These are phyloP conservation scores for Ophion ventricosus DNA, from an alignment of 2,888 invertebrate species.

Conservation along the genomic window DNA sequence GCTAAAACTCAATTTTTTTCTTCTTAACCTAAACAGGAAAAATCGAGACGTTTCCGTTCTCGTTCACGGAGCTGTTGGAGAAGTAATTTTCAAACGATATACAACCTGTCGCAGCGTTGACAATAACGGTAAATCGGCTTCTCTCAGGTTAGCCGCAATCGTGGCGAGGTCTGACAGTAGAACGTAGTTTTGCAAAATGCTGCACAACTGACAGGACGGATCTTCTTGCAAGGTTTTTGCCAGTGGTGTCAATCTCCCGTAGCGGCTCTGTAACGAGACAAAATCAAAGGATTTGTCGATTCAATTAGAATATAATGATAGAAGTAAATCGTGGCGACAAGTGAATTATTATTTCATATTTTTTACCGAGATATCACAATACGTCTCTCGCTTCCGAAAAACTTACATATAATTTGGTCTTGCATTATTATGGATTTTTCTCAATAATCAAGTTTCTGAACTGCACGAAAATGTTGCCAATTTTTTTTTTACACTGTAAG, in stretches of 20 bases:
- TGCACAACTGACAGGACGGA: slow-evolving; percentile 96
- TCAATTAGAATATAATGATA: neutral
- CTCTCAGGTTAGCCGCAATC: slow-evolving; percentile 93
- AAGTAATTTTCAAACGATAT: neutral
- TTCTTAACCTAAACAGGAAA: neutral
- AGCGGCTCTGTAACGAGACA: slow-evolving; percentile 89
- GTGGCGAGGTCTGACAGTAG: slow-evolving; percentile 90
- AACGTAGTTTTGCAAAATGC: slow-evolving; percentile 93
- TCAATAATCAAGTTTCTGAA: no score
- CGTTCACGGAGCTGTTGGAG: neutral
- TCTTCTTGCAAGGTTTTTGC: slow-evolving; percentile 97
- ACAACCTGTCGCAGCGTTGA: slow-evolving; percentile 93
- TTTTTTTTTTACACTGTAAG: no score
- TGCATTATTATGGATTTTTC: no score
- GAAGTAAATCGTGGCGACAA: neutral
- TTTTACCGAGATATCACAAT: no score
- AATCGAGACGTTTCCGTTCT: neutral
- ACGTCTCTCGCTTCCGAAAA: no score
- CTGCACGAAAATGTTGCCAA: no score
- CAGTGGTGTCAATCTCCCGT: slow-evolving; percentile 93
- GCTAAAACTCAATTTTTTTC: neutral
- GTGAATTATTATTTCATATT: neutral
- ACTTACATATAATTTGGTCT: no score
- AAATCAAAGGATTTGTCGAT: neutral
- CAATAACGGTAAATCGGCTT: slow-evolving; percentile 93